Percentiles rank a stretch among this genome's conserved stretches.
These are phyloP conservation scores for Chrysolina oricalcia DNA, from an alignment of 2,888 invertebrate genomes.

Conservation along the genomic window DNA sequence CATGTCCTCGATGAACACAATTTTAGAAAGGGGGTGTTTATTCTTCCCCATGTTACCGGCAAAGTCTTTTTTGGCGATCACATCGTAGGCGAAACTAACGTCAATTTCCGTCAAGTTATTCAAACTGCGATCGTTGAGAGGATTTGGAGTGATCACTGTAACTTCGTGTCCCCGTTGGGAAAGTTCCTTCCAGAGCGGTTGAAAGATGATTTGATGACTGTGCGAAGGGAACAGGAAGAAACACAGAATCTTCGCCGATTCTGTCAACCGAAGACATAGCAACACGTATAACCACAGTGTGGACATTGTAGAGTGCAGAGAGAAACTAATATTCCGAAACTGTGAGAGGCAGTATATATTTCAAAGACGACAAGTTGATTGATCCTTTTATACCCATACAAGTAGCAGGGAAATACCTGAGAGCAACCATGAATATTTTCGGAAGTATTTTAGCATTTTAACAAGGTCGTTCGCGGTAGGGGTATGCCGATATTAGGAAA, in stretches of 20 bases:
- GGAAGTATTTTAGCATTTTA: neutral
- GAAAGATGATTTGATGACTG: slow-evolving; percentile 60
- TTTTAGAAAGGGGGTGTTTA: neutral
- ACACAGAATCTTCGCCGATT: slow-evolving; percentile 55
- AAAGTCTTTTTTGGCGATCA: neutral
- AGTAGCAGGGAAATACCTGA: neutral
- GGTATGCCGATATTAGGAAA: neutral
- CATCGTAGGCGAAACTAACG: slow-evolving; percentile 45
- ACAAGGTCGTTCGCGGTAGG: neutral
- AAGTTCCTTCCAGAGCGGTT: slow-evolving; percentile 60
- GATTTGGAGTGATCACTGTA: slow-evolving; percentile 62
- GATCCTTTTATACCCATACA: neutral
- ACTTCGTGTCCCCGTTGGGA: slow-evolving; percentile 63
- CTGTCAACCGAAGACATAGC: neutral
- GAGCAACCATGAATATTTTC: neutral
- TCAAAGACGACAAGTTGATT: neutral
- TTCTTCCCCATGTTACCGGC: slow-evolving; percentile 1
- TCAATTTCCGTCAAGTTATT: slow-evolving; percentile 65
- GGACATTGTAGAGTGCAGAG: neutral
- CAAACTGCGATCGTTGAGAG: slow-evolving; percentile 60
- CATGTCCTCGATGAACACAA: slow-evolving; percentile 3
- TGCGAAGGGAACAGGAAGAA: slow-evolving; percentile 56
- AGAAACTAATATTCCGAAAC: neutral
- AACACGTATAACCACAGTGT: slow-evolving; percentile 1
- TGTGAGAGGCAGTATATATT: neutral